A percentile compares a stretch with the other conserved stretches of the same genome.
Conservation (phyloP, 2,797 vertebrate genomes). For the Leptodactylus fallax region DNA sequence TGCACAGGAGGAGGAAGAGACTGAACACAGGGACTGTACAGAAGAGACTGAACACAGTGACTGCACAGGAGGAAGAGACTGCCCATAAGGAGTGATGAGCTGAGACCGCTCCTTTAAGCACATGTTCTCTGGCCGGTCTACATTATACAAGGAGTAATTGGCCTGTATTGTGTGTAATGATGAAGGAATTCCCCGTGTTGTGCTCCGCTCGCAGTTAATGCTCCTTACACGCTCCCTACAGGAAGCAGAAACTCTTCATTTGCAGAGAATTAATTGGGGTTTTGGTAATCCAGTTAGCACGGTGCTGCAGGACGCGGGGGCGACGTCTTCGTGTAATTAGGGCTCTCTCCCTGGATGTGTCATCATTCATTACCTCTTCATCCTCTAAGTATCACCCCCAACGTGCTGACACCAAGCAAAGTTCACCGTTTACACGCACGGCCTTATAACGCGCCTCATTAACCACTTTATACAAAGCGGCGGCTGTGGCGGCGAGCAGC, state of each 20-base stretch:
- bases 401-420: conserved; percentile 6
- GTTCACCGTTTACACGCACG: conserved; percentile 24
- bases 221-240: conserved; percentile 26
- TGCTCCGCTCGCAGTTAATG: neutral
- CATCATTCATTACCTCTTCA: conserved; percentile 32
- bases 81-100: no score
- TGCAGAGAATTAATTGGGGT: conserved; percentile 40
- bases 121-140: neutral
- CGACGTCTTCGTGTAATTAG: conserved; percentile 15
- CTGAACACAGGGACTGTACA: no score
- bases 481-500: neutral
- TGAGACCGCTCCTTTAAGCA: neutral
- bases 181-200: neutral
- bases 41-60: no score
- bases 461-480: neutral
- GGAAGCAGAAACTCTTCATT: conserved; percentile 42
- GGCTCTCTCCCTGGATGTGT: conserved; percentile 8
- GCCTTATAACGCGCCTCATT: neutral
- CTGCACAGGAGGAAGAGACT: no score
- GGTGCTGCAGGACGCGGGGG: neutral
- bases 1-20: no score
- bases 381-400: conserved; percentile 12
- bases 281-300: conserved; percentile 44
- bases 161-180: neutral
- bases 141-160: neutral